Evolutionary conservation across 2,797 vertebrate genomes (phyloP).

Genomic region (Uromys caudimaculatus): DNA sequence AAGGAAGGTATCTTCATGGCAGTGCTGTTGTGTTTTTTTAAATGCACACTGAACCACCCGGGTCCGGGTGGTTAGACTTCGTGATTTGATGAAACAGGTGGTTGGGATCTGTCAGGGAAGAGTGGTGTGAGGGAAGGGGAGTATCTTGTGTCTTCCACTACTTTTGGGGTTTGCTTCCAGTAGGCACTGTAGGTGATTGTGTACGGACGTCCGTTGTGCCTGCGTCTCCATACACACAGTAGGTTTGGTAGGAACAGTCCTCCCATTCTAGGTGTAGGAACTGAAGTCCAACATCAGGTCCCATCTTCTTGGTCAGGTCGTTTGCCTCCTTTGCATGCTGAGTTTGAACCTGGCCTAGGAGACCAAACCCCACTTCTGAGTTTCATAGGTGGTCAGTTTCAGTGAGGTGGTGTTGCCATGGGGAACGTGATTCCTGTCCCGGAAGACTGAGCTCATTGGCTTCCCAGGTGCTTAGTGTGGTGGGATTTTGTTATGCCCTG

Average conservation of each 20-base stretch:
- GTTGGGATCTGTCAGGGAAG: neutral
- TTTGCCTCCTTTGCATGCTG: neutral
- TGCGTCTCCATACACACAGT: neutral
- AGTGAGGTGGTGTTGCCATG: neutral
- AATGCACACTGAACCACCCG: neutral
- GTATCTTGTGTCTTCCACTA: neutral
- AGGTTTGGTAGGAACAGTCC: neutral
- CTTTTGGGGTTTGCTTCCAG: neutral
- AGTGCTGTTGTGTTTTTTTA: neutral
- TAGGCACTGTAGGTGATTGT: neutral
- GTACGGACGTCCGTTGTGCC: too few relatives aligned
- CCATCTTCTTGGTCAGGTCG: neutral
- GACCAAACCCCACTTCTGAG: neutral
- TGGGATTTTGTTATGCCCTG: neutral
- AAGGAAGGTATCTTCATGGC: neutral
- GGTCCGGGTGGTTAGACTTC: neutral
- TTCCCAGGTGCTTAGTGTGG: neutral
- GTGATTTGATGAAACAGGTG: neutral
- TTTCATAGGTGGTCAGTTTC: conserved; percentile 12
- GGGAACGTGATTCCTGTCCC: neutral
- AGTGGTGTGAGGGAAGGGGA: neutral
- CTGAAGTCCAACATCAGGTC: neutral
- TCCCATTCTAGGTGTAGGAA: neutral
- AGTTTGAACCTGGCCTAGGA: conserved; percentile 6
- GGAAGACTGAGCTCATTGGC: neutral